These are phyloP conservation scores for Physella acuta DNA, from an alignment of 1,140 invertebrate species.

Conservation along the genomic window DNA sequence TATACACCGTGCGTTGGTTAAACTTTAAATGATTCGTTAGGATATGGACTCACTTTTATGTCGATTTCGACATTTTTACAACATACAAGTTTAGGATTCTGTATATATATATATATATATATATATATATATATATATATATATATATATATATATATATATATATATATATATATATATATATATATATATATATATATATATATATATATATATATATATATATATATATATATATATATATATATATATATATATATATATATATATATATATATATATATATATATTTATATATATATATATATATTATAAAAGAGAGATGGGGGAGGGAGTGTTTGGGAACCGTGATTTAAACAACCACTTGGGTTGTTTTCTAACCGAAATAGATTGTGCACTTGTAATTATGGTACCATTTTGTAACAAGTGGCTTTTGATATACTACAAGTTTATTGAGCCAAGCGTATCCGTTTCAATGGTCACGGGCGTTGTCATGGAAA, in stretches of 20 bases:
- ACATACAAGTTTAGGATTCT: no score
- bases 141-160: background rate
- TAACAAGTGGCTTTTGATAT: no score
- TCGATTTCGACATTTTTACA: no score
- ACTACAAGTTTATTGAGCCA: no score
- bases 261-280: background rate
- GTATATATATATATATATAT: background rate
- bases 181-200: background rate
- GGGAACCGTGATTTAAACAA: background rate
- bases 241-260: background rate
- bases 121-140: slow-evolving; percentile 9
- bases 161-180: background rate
- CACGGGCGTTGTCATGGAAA: no score
- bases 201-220: background rate
- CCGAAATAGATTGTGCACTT: no score
- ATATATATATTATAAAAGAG: background rate
- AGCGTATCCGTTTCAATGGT: no score
- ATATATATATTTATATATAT: background rate
- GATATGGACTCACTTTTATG: no score
- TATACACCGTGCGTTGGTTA: no score
- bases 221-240: background rate
- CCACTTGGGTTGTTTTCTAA: no score
- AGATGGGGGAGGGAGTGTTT: background rate
- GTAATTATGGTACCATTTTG: no score
- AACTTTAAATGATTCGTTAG: no score